Evolutionary conservation across 1,140 invertebrate species (phyloP).

Genomic region (Meloidogyne exigua): DNA sequence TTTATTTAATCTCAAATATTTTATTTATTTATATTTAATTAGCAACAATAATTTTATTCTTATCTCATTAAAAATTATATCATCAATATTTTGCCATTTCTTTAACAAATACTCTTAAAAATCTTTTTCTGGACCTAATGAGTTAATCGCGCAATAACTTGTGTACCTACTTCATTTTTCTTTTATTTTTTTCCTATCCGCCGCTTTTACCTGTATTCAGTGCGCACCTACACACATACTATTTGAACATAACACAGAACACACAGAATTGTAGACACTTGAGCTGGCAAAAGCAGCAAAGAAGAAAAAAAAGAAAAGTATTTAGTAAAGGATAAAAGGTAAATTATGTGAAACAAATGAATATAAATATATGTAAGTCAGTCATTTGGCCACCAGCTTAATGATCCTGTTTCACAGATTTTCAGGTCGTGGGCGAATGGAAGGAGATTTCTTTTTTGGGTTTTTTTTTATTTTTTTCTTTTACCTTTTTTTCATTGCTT

Average conservation of each 20-base stretch:
- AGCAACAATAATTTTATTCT: too few species aligned
- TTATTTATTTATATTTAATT: too few species aligned
- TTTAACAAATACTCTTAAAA: too few species aligned
- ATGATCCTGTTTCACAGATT: background rate
- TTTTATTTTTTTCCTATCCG: background rate
- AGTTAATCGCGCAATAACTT: background rate
- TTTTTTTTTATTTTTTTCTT: background rate
- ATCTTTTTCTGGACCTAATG: too few species aligned
- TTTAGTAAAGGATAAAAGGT: background rate
- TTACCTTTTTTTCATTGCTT: background rate
- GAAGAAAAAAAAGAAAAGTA: background rate
- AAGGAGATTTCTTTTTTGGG: background rate
- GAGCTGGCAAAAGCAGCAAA: background rate
- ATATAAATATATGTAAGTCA: too few species aligned
- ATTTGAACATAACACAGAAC: constrained; percentile 4
- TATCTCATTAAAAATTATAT: too few species aligned
- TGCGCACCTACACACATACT: background rate
- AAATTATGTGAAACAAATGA: background rate
- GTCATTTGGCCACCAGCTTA: background rate
- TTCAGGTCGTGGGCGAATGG: background rate
- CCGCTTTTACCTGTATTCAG: background rate
- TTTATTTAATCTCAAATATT: too few species aligned
- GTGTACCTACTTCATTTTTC: background rate
- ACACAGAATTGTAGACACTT: background rate
- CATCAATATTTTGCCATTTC: too few species aligned